Percentiles rank a stretch among this genome's conserved stretches.
phyloP scores from a whole-genome alignment of 2,797 vertebrate species.

The Okamejei kenojei region DNA sequence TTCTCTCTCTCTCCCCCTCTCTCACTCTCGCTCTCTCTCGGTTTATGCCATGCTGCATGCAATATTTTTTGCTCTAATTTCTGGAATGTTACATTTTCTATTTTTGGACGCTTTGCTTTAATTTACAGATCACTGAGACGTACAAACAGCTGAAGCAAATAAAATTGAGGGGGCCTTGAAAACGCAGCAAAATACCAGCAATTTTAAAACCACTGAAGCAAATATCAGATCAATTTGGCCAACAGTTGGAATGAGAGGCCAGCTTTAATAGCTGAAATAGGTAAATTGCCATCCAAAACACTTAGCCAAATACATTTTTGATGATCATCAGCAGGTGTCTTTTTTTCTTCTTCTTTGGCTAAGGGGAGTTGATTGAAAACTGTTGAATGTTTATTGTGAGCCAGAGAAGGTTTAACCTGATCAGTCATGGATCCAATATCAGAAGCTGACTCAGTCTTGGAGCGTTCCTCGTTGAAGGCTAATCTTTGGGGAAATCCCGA shows the following conservation, averaged over 20 bases:
- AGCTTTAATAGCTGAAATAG: conserved; percentile 16
- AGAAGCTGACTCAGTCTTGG: background rate
- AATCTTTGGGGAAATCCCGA: background rate
- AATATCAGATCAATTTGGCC: conserved; percentile 21
- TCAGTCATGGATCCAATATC: conserved; percentile 11
- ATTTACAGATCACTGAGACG: conserved; percentile 27
- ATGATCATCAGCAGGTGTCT: conserved; percentile 22
- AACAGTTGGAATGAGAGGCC: conserved; percentile 27
- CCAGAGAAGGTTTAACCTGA: conserved; percentile 14
- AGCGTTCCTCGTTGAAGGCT: background rate
- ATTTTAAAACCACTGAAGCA: conserved; percentile 36
- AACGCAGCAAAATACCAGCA: background rate
- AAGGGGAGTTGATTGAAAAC: conserved; percentile 22
- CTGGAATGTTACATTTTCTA: background rate
- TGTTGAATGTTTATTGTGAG: background rate
- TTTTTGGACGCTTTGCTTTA: background rate
- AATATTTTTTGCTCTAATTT: conserved; percentile 20
- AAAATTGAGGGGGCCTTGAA: background rate
- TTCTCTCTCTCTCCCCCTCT: no score
- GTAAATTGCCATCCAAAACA: conserved; percentile 26
- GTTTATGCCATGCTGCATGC: background rate
- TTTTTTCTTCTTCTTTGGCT: background rate
- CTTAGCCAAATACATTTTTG: conserved; percentile 33
- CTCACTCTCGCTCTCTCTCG: background rate
- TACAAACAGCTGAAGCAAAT: conserved; percentile 27